Evolutionary conservation across 2,113 vertebrate genomes (phyloP).

Genomic region (Phycodurus eques): DNA sequence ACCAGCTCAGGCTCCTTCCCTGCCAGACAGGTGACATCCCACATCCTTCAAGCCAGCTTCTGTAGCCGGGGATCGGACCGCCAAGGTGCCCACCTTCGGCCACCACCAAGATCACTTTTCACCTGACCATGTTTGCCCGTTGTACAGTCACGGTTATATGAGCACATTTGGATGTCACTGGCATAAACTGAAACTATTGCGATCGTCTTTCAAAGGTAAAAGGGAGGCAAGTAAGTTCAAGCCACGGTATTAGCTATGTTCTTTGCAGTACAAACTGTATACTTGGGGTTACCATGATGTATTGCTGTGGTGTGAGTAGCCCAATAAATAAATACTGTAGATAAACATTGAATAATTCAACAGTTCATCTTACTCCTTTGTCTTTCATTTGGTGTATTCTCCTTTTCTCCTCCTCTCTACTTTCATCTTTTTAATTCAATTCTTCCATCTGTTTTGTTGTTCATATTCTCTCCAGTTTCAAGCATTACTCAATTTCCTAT

Average conservation of each 20-base stretch:
- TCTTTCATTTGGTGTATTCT: background rate
- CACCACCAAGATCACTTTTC: too few species aligned
- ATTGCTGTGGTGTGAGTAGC: background rate
- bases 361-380: background rate
- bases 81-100: too few species aligned
- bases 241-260: background rate
- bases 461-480: slow-evolving; percentile 39
- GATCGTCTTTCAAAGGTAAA: background rate
- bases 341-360: slow-evolving; percentile 4
- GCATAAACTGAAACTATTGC: background rate
- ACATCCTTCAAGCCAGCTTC: too few species aligned
- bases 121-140: background rate
- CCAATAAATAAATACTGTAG: background rate
- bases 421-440: slow-evolving; percentile 21
- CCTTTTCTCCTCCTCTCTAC: background rate
- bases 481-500: slow-evolving; percentile 49
- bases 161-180: background rate
- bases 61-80: too few species aligned
- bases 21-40: too few species aligned
- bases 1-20: too few species aligned
- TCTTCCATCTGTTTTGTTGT: slow-evolving; percentile 21
- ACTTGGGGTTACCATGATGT: too few species aligned
- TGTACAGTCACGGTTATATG: background rate
- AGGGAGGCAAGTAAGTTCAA: background rate
- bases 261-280: background rate